Base-by-base conservation (phyloP, 92 coral and sea anemone genomes). In the Ricordea florida region DNA sequence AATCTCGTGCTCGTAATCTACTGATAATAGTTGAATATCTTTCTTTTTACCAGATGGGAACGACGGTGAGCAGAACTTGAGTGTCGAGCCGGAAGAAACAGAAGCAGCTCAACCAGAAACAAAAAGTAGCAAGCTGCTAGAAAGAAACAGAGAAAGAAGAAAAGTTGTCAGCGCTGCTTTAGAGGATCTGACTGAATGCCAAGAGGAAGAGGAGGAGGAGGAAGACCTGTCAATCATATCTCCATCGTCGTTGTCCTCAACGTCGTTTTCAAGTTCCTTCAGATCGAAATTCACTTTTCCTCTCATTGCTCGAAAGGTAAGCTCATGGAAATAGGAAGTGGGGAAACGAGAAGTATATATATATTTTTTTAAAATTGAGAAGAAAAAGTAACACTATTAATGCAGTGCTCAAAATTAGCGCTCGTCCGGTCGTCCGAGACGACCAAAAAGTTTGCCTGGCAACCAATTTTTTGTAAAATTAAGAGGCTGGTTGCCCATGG, bases 151-250 rank as follows among this genome's bases (percentile, higher is more conserved):
- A 79, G 82, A 47, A 20, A 41, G 49, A 43, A 52, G 62, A 82
- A 76, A 91, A 69, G 93, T 91, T 0, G 84, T 91, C 6, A 91
- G 97, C 62, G 97, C 91, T 46, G 57, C 82, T 42, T 62, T 91
- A 24, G 90, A 79, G 63, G 62, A 72, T 57, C 70, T 61, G 24
- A 66, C 50, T 11, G 84, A 83, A 48, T 86, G 72, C 14, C 86
- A 87, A 8, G 90, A 83, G 9, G 79, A 73, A 17, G 77, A 73
- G 4, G 89, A 82, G 42, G 82, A 76, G 13, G 60, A 56, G 14
- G 51, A 53, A 20, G 51, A 40, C 26, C 36, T 10, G 23, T 29
- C 65, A 4, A 2, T 21, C 17, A 52, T 36, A 4, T 28, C 36
- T 7, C 25, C 51, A 0, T 53, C 75, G 4, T 18, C 76, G 7